Percentiles rank a stretch among this genome's conserved stretches.
Evolutionary conservation across 2,888 invertebrate genomes (phyloP).

Genomic region (Orchesellides sinensis): DNA sequence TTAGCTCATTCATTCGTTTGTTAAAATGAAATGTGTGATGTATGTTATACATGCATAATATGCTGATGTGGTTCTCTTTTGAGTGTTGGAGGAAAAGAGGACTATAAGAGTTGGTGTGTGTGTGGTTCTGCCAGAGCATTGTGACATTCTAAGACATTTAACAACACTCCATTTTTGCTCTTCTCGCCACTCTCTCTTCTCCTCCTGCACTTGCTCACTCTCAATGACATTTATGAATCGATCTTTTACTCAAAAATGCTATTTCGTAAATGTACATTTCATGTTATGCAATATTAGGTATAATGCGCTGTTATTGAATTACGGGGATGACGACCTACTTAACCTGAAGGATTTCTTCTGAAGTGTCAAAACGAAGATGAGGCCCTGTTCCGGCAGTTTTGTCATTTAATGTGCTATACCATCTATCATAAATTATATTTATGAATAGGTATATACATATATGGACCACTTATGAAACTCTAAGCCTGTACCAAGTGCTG

Average conservation of each 20-base stretch:
- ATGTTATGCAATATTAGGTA: not conserved
- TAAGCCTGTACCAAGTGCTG: not conserved
- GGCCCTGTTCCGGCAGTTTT: too few species aligned
- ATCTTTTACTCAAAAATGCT: constrained; percentile 5
- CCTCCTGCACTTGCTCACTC: constrained; percentile 33
- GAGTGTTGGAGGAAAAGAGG: not conserved
- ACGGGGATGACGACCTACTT: not conserved
- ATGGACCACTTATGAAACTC: too few species aligned
- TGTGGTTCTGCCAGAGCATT: constrained; percentile 34
- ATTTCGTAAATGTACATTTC: not conserved
- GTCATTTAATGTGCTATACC: too few species aligned
- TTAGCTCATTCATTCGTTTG: constrained; percentile 10
- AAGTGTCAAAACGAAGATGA: not conserved
- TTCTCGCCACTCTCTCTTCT: constrained; percentile 14
- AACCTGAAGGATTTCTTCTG: not conserved
- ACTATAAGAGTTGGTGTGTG: too few species aligned
- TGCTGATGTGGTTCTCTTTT: constrained; percentile 18
- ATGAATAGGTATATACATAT: too few species aligned
- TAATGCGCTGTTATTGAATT: not conserved
- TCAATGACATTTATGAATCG: constrained; percentile 69
- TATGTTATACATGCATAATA: not conserved
- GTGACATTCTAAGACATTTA: constrained; percentile 71
- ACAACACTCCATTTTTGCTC: constrained; percentile 23
- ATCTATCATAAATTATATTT: too few species aligned
- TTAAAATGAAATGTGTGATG: constrained; percentile 25